Base-by-base conservation (phyloP, 1,140 invertebrate species). In the Pogonomyrmex californicus region DNA sequence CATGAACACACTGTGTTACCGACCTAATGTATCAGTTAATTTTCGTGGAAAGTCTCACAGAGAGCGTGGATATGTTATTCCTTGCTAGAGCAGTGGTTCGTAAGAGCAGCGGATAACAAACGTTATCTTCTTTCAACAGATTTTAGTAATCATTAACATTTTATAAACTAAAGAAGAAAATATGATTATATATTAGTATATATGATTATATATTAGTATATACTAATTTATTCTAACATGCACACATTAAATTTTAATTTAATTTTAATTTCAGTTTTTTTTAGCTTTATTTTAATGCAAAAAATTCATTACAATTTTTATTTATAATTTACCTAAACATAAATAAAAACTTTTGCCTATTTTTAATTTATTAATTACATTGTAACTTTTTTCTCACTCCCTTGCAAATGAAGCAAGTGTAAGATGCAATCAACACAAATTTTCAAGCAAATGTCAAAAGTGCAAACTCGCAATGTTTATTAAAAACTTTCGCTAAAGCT, bases 51-150 rank as follows among this genome's bases (percentile, higher is more conserved):
- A 30, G 0, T 17, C 65, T 81, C 47, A 70, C 23, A 81, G 77
- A 81, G 77, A 81, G 63, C 77, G 77, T 30, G 7, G 47, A 83
- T 73, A 62, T 75, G 49, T 70, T 81, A 44, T 60, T 54, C 2
- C 41, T 60, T 23, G 58, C 30, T 23, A 33, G 17, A 23, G 49
- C 38, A 63, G 14, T 44, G 23, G 41, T 14, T 71, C 36, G 38
- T 9, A 81, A 44, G 10, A 23, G 4, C 10, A 30, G 30, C 0
- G 12, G 36, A 30, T 66, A 68, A 79, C 30, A 71, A 12, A 41
- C 7, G 17, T 73, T 60, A 79, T 33, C 1, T 49, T 60, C 3
- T 23, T 4, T 58, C 1, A 5, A 38, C 4, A 60, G 1, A 83
- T 83, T 60, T n/a, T 17, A 36, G 47, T 47, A 47, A 47, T 4